Base-by-base conservation (phyloP, 2,888 invertebrate genomes). In the Papilio protenor region DNA sequence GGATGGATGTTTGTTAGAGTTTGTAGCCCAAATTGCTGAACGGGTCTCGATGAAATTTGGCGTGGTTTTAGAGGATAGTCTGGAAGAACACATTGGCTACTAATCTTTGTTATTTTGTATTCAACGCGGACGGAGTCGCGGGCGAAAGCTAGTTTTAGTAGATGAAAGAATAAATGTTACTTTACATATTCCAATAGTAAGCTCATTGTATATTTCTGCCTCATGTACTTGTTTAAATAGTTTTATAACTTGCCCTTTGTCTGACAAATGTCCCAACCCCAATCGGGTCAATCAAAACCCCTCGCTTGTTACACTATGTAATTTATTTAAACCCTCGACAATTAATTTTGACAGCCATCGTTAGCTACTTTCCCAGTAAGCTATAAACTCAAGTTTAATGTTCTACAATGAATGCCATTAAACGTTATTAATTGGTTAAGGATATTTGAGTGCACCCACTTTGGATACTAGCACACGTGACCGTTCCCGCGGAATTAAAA, bases 291-390 rank as follows among this genome's bases (percentile, higher is more conserved):
- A 72, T 76, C 76, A 64, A 52, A 40, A 52, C 72, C 72, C 76
- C 61, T 49, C n/a, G 18, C 71, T 49, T 52, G 49, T 66, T 77
- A 59, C 69, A 77, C 73, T 69, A 47, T 57, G 27, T 47, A 69
- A 73, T 77, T 74, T 73, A 77, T 73, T 21, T 59, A n/a, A 73
- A 69, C 55, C 77, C 73, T 16, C n/a, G 16, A n/a, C 69, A 69
- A 73, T 73, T 73, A 69, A 73, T 59, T 47, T 49, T 77, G 73
- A 77, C 77, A 73, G 73, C 57, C 72, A 23, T 61, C 72, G 47
- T 73, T 73, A 69, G 73, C 27, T 52, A 66, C 64, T 73, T 70
- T 73, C 73, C 52, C 72, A 47, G 59, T 49, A 72, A 40, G n/a
- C 73, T n/a, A 77, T 69, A 27, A 47, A 69, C 18, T 73, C 5